Evolutionary conservation across 2,113 vertebrate species (phyloP), one percentile per base, ranked within the genome.

Genomic region (Ranitomeya imitator): DNA sequence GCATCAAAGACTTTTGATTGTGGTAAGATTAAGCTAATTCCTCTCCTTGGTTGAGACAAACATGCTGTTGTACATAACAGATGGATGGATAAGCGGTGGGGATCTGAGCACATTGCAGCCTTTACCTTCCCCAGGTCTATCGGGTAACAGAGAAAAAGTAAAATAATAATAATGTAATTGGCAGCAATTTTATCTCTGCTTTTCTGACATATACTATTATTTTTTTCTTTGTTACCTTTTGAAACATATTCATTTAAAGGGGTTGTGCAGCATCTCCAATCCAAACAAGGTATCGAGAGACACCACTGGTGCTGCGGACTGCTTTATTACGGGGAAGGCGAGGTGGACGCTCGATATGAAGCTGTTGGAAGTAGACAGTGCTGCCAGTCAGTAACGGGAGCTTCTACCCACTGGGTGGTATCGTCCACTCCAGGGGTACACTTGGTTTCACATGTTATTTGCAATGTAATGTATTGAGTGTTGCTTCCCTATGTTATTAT

Each of bases 11-110:
- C 23, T 37, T 73, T 74, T 60, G 55, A 85, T 57, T 60, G 55
- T 60, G 84, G 69, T 45, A 21, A 85, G 71, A 76, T 85, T 73
- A 76, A 15, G 67, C 23, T 85, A 85, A 76, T 76, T 85, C 67
- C 71, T 85, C 82, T 84, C 63, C 65, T 55, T 23, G 61, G 37
- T 84, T 54, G 21, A 69, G 81, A 83, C 63, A 83, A 69, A 67
- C 81, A 69, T 14, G 54, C 61, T 83, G 61, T 83, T 83, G 81
- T 83, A 67, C 81, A 69, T 83, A 83, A 52, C 82, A 84, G 82
- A 65, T 84, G 82, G 82, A 55, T 55, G 65, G 45, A 57, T 14
- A 67, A 78, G 61, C 15, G 18, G 63, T 15, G 51, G 13, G 51
- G 82, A 84, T 84, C 61, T 65, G 37, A 83, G 45, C 45, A 83